Percentiles rank a stretch among this genome's conserved stretches.
These are phyloP conservation scores for Clarias macrocephalus DNA, from an alignment of 2,113 vertebrate genomes.

Conservation along the genomic window DNA sequence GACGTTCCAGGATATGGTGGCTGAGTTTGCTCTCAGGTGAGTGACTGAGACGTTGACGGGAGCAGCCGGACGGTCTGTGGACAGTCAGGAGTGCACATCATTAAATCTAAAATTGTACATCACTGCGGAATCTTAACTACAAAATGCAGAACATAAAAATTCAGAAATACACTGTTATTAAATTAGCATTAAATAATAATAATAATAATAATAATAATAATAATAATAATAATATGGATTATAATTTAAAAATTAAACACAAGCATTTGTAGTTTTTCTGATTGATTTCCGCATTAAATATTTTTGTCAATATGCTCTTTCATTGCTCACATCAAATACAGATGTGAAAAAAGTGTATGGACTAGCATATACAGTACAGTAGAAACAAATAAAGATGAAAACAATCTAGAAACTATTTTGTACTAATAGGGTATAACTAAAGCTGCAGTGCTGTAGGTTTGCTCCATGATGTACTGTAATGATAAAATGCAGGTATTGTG, in stretches of 20 bases:
- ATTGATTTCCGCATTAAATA: neutral
- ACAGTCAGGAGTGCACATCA: constrained; percentile 31
- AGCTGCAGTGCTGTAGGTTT: neutral
- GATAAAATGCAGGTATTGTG: neutral
- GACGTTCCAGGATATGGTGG: constrained; percentile 93
- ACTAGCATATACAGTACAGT: too few relatives aligned
- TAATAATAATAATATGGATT: neutral
- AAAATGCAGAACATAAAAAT: neutral
- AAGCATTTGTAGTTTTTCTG: neutral
- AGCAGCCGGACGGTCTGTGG: constrained; percentile 74
- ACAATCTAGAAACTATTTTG: too few relatives aligned
- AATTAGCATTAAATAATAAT: neutral
- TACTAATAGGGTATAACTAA: neutral
- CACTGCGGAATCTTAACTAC: too few relatives aligned
- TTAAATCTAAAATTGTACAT: neutral
- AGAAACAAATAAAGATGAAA: too few relatives aligned
- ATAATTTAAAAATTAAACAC: neutral
- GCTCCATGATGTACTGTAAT: neutral
- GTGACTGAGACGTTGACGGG: constrained; percentile 94
- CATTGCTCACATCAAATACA: neutral
- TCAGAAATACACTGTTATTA: neutral
- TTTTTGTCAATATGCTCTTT: neutral
- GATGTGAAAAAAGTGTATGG: neutral
- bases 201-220: neutral
- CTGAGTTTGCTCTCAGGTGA: constrained; percentile 90